Evolutionary conservation across 2,113 vertebrate genomes (phyloP), one percentile per base, ranked within the genome.

Genomic region (Aptenodytes forsteri): DNA sequence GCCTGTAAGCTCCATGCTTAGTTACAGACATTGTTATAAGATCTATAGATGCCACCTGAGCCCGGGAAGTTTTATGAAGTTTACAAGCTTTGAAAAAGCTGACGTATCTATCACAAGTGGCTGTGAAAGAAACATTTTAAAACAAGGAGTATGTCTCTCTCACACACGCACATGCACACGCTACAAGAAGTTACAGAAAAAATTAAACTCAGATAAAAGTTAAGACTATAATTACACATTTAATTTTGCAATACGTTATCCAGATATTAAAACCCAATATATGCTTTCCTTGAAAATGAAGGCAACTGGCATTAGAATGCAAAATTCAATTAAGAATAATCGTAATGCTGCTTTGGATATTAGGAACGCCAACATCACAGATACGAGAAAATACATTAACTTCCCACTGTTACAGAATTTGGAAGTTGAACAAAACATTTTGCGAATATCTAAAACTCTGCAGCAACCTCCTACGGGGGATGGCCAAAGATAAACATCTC

Each of bases 271-370:
- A 88, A 55, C 13, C 16, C 59, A 77, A 62, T 76, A 86, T 32
- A 91, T 23, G 27, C 26, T 80, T 80, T 73, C 21, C 47, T 88
- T 86, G 67, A 95, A 89, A 96, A 86, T 54, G 20, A 88, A 86
- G 78, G 79, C 46, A 88, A 95, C n/a, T 71, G 67, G 85, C 47
- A 79, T 72, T 69, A 85, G 49, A 93, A 56, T 56, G 44, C 21
- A 19, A 88, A 85, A 90, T 93, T 95, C 62, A 95, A 73, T 94
- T 88, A 97, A 64, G 78, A 95, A 70, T 64, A 93, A 95, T 69
- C 1, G 1, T 70, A 88, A 66, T 17, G 64, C 71, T 88, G 66
- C 87, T 96, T 87, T 77, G 38, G 38, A 87, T 69, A 77, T 82
- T 90, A 82, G 32, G 50, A 87, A 90, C n/a, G 62, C 32, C n/a